phyloP scores from a whole-genome alignment of 2,797 vertebrate genomes.

The Lepilemur septentrionalis region DNA sequence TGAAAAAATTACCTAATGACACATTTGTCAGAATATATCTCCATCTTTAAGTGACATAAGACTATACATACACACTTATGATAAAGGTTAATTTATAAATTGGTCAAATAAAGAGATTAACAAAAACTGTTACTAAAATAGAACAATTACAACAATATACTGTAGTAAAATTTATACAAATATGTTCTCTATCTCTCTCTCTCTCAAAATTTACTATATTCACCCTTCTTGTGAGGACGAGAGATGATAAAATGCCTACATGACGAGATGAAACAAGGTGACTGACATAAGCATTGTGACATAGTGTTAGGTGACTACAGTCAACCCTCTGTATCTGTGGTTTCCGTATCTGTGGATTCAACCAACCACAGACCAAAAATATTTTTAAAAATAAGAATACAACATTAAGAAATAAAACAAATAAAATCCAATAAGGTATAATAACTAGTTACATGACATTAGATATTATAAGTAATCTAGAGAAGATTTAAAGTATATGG shows the following conservation, averaged over 20 bases:
- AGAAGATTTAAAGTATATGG: not conserved
- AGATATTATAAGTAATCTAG: not conserved
- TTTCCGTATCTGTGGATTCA: not conserved
- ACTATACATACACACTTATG: not conserved
- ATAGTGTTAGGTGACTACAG: not conserved
- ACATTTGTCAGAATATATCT: not conserved
- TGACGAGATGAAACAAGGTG: not conserved
- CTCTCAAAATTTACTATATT: not conserved
- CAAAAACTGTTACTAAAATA: not conserved
- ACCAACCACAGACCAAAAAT: not conserved
- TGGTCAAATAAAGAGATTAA: not conserved
- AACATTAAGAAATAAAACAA: not conserved
- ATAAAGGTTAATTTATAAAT: not conserved
- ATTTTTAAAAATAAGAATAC: not conserved
- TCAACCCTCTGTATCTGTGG: not conserved
- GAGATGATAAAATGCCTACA: not conserved
- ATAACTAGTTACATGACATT: not conserved
- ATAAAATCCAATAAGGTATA: not conserved
- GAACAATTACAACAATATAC: not conserved
- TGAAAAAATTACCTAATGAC: not conserved
- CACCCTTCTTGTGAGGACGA: not conserved
- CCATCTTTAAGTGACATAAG: not conserved
- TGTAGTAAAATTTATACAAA: not conserved
- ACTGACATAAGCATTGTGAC: not conserved
- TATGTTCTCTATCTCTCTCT: not conserved